Conservation (phyloP, 2,113 vertebrate genomes). For the Alouatta palliata region DNA sequence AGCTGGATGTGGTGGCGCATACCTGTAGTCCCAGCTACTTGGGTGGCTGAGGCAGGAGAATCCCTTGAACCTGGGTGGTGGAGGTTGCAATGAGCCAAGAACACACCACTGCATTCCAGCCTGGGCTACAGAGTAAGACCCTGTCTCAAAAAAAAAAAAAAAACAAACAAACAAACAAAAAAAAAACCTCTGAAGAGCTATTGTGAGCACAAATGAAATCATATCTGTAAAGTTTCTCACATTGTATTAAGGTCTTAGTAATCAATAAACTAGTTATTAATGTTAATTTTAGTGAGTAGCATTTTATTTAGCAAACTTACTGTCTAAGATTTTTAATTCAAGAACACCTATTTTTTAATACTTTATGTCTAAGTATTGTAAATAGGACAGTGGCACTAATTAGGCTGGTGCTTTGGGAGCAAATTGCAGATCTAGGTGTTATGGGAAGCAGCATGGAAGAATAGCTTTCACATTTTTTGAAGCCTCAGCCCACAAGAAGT, state of each 20-base stretch:
- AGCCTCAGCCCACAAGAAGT: neutral
- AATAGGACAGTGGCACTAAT: neutral
- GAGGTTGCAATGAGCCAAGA: too few relatives aligned
- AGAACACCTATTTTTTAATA: conserved; percentile 38
- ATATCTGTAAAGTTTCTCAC: neutral
- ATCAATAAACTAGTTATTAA: conserved; percentile 31
- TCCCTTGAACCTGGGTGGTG: too few relatives aligned
- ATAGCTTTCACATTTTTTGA: neutral
- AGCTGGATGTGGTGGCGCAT: too few relatives aligned
- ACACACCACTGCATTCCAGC: too few relatives aligned
- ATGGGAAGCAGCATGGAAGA: neutral
- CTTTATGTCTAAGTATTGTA: conserved; percentile 43
- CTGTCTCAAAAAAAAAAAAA: neutral
- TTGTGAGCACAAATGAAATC: neutral
- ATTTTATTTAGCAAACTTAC: conserved; percentile 36
- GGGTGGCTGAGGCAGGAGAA: too few relatives aligned
- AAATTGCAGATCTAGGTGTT: conserved; percentile 40
- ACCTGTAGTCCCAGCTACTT: too few relatives aligned
- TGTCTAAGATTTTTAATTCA: conserved; percentile 16
- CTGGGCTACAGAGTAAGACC: too few relatives aligned
- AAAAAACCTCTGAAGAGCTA: neutral
- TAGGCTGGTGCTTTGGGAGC: conserved; percentile 17
- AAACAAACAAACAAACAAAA: too few relatives aligned
- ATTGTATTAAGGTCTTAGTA: neutral
- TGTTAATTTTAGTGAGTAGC: neutral